Evolutionary conservation across 2,797 vertebrate species (phyloP), one percentile per base, ranked within the genome.

Genomic region (Chelon labrosus): DNA sequence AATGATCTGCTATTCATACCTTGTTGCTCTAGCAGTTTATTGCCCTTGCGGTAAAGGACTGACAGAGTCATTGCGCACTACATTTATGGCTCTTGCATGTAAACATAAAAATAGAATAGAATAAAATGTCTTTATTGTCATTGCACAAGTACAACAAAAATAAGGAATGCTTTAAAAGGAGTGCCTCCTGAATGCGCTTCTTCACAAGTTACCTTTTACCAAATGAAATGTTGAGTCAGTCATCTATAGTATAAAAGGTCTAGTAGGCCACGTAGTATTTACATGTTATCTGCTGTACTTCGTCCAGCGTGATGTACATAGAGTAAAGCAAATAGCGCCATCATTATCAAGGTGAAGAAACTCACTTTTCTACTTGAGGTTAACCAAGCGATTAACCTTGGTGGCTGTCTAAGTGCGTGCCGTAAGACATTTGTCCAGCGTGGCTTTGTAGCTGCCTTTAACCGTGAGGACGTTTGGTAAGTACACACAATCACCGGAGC

Each of bases 401-500:
- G 7, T 67, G 27, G 3, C 17, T 3, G 2, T 56, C 20, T 46
- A 22, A 55, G 50, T 42, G 41, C 46, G 61, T 79, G 47, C 57
- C 17, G 35, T 68, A 56, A 70, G 53, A 70, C 79, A 70, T 77
- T 67, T 65, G 75, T 82, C 54, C 42, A 47, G 11, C 31, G 61
- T 61, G 76, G 59, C 67, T 86, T 81, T 79, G 72, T 79, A 67
- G 65, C 56, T 6, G 56, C 70, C 70, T 81, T 65, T 46, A 73
- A 68, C 67, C 77, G 60, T 37, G 55, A 82, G 80, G 73, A 78
- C 77, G 5, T 82, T 86, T 73, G 69, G 65, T 65, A 66, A 62
- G 75, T 67, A 72, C 85, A 86, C 80, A 91, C 87, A 90, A 90
- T 91, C 86, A 75, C 88, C 77, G 80, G 87, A 89, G 88, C 65